Conservation (phyloP, 1,140 invertebrate species). For the Drosophila orosa region DNA sequence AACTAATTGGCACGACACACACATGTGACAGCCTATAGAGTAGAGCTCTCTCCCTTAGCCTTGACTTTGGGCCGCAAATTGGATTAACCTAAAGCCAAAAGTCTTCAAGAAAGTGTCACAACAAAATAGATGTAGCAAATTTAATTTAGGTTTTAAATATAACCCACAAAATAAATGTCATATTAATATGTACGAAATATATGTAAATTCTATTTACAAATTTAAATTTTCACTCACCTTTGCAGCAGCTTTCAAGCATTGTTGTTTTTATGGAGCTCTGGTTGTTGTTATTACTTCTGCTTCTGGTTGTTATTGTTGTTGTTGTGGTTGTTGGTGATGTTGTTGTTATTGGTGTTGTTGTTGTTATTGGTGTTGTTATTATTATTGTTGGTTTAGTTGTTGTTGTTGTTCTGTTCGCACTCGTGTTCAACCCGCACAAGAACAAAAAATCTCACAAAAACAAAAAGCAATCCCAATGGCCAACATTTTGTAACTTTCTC, state of each 20-base stretch:
- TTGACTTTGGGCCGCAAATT: conserved; percentile 61
- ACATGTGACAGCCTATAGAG: neutral
- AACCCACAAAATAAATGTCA: too few species aligned
- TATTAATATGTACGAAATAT: neutral
- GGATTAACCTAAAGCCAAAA: conserved; percentile 56
- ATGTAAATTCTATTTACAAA: conserved; percentile 2
- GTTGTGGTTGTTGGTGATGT: neutral
- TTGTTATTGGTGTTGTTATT: conserved; percentile 9
- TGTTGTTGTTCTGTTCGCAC: conserved; percentile 39
- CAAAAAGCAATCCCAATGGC: conserved; percentile 10
- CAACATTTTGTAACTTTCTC: conserved; percentile 8
- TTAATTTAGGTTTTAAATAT: neutral
- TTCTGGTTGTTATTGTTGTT: conserved; percentile 5
- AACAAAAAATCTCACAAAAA: conserved; percentile 47
- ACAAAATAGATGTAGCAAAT: neutral
- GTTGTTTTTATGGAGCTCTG: conserved; percentile 4
- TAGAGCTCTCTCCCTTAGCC: neutral
- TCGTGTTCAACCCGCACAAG: conserved; percentile 43
- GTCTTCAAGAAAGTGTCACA: neutral
- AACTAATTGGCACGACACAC: conserved; percentile 67
- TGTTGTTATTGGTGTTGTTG: neutral
- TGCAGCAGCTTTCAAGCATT: conserved; percentile 31
- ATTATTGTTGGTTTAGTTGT: conserved; percentile 9
- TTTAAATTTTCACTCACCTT: conserved; percentile 32
- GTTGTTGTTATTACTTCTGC: conserved; percentile 2